These are phyloP conservation scores for Orthosia cruda DNA, from an alignment of 2,888 invertebrate species.

Conservation along the genomic window DNA sequence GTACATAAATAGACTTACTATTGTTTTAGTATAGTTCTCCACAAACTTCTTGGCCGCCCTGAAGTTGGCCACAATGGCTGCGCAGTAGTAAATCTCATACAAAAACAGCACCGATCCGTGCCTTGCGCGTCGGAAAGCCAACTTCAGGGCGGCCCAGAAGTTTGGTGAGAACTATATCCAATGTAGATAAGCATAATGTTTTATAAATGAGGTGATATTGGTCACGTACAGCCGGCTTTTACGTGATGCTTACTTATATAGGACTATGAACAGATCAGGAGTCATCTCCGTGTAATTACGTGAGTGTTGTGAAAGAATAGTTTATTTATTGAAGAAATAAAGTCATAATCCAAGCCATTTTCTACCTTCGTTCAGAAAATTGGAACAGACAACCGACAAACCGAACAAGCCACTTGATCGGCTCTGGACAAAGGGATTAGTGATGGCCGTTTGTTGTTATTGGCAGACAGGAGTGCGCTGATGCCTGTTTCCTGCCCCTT, in stretches of 20 bases:
- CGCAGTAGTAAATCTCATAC: too few species aligned
- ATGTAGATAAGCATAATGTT: constrained; percentile 60
- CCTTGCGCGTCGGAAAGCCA: too few species aligned
- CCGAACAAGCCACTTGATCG: constrained; percentile 4
- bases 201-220: constrained; percentile 66
- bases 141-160: too few species aligned
- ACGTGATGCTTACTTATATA: constrained; percentile 32
- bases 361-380: not conserved
- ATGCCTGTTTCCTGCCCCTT: constrained; percentile 10
- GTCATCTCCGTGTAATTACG: not conserved
- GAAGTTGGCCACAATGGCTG: too few species aligned
- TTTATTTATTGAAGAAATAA: not conserved
- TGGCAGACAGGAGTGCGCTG: not conserved
- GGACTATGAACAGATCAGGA: constrained; percentile 1
- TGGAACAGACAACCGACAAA: not conserved
- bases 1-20: constrained; percentile 37
- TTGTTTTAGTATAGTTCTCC: constrained; percentile 11
- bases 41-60: too few species aligned
- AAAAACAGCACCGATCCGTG: too few species aligned
- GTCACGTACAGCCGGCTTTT: constrained; percentile 30
- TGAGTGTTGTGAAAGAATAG: not conserved
- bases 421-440: not conserved
- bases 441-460: constrained; percentile 20
- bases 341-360: not conserved
- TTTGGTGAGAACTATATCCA: not conserved